Percentiles rank a stretch among this genome's conserved stretches.
phyloP scores from a whole-genome alignment of 2,797 vertebrate species.

The Chaenodraco wilsoni region DNA sequence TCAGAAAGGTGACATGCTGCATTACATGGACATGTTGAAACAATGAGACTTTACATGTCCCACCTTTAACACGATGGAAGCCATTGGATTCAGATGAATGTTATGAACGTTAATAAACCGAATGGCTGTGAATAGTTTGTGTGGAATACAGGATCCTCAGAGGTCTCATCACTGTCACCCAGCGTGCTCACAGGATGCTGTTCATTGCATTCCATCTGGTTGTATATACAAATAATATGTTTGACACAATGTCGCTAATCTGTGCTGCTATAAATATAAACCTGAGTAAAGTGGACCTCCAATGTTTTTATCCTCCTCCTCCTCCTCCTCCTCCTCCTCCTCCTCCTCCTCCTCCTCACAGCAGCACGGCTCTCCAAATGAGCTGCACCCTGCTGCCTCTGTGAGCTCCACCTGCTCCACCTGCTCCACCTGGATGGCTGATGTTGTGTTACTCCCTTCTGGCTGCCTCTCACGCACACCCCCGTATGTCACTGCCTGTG shows the following conservation, averaged over 20 bases:
- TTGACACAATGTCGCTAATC: background rate
- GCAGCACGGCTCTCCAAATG: conserved; percentile 51
- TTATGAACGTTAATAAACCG: background rate
- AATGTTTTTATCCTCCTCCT: conserved; percentile 14
- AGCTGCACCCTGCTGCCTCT: conserved; percentile 58
- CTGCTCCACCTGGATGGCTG: conserved; percentile 61
- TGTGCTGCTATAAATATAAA: conserved; percentile 42
- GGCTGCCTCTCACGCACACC: conserved; percentile 58
- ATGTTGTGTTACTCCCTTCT: conserved; percentile 70
- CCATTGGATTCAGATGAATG: background rate
- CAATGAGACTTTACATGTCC: too few relatives aligned
- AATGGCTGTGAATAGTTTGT: background rate
- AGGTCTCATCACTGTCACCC: background rate
- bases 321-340: too few relatives aligned
- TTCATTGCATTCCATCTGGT: background rate
- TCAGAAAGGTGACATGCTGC: too few relatives aligned
- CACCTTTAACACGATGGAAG: background rate
- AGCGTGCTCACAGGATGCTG: background rate
- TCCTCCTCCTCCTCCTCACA: background rate
- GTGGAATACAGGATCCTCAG: background rate
- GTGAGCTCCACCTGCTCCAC: conserved; percentile 54
- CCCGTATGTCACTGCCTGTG: conserved; percentile 59
- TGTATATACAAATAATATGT: conserved; percentile 22
- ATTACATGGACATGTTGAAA: too few relatives aligned
- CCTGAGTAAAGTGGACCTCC: conserved; percentile 29